phyloP scores from a whole-genome alignment of 2,797 vertebrate genomes.

The Falco rusticolus region DNA sequence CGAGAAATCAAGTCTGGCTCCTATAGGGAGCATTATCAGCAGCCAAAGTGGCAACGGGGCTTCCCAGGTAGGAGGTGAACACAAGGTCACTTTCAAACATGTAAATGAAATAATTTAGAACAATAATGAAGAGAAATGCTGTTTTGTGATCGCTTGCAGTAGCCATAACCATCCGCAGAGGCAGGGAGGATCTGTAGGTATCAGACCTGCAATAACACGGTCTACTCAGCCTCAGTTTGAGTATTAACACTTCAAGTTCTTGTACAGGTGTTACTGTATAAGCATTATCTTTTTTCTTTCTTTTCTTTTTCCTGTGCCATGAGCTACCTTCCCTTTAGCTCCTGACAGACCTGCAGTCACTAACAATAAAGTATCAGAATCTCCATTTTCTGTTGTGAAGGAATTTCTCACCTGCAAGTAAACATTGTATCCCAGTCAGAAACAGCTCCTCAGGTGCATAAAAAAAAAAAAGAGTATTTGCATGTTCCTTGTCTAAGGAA shows the following conservation, averaged over 20 bases:
- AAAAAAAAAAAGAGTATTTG: not conserved
- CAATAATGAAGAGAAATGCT: not conserved
- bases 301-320: not conserved
- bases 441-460: not conserved
- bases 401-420: not conserved
- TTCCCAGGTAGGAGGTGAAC: not conserved
- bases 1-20: not conserved
- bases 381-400: not conserved
- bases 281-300: not conserved
- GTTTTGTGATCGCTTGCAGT: not conserved
- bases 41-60: not conserved
- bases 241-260: not conserved
- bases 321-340: not conserved
- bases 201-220: not conserved
- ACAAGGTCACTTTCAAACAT: conserved; percentile 27
- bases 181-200: not conserved
- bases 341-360: not conserved
- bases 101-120: not conserved
- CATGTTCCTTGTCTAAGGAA: not conserved
- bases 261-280: not conserved
- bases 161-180: not conserved
- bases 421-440: not conserved
- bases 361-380: not conserved
- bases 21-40: not conserved
- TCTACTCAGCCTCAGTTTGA: not conserved